Evolutionary conservation across 2,797 vertebrate species (phyloP).

Genomic region (Valencia hispanica): DNA sequence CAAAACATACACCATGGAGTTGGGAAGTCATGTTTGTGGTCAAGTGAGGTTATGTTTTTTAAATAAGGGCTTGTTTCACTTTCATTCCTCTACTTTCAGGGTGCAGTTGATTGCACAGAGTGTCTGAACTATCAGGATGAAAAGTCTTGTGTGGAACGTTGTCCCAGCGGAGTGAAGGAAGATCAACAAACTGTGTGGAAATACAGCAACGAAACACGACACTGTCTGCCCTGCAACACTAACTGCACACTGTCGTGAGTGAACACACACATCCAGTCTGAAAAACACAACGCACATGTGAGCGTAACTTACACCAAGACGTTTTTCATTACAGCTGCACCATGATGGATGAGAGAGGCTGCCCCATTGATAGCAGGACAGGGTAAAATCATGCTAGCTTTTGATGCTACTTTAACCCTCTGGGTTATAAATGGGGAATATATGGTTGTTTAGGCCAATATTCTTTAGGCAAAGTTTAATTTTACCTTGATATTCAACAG

Average conservation of each 20-base stretch:
- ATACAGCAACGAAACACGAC: constrained; percentile 85
- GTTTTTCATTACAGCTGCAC: constrained; percentile 82
- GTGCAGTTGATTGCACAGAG: constrained; percentile 86
- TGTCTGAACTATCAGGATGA: constrained; percentile 88
- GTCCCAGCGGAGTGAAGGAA: constrained; percentile 90
- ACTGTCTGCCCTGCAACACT: constrained; percentile 89
- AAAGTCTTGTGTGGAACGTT: constrained; percentile 86
- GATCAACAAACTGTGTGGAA: constrained; percentile 93
- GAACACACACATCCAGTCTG: neutral
- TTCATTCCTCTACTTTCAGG: constrained; percentile 68
- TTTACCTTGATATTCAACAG: no score
- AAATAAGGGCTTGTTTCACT: neutral
- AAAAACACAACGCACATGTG: neutral
- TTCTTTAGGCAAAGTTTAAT: no score
- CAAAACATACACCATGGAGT: neutral
- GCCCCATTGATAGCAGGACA: constrained; percentile 87
- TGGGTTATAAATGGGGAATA: no score
- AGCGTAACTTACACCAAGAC: constrained; percentile 3
- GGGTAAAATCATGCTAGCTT: constrained; percentile 76
- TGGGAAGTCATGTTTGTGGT: neutral
- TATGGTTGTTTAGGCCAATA: no score
- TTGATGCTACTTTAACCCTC: neutral
- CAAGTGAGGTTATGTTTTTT: neutral
- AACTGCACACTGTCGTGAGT: constrained; percentile 96
- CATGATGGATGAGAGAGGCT: constrained; percentile 88